Evolutionary conservation across 2,113 vertebrate genomes (phyloP), one percentile per base, ranked within the genome.

Genomic region (Rana temporaria): DNA sequence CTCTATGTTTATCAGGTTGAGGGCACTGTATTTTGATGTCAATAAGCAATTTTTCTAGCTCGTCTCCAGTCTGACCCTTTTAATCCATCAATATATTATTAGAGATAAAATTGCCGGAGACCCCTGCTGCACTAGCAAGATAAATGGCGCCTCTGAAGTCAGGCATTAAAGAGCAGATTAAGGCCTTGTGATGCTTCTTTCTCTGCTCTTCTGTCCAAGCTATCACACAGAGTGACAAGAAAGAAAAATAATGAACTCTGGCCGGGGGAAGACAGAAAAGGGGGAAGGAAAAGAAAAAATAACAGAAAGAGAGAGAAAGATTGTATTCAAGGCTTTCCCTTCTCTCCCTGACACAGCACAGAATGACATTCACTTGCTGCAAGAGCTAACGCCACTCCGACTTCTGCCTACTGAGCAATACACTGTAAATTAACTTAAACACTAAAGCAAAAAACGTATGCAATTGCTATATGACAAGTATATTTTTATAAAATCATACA

Each of bases 51-150:
- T 99, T 99, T 99, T 99, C 98, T 95, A 98, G 97, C 96, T 97
- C 95, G 95, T 99, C 97, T 98, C 96, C 96, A 96, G 96, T 96
- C 97, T 98, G 98, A 99, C 98, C 98, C 97, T 97, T 99, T 99
- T 99, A 99, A 99, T 99, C 98, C 98, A 99, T 99, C 97, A 98
- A 99, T 99, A 99, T 98, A 99, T 99, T 99, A 99, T 99, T 99
- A 99, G 97, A 99, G 98, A 99, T 99, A 99, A 99, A 99, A 97
- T 99, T 99, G 96, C 96, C 96, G 96, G 96, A 98, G 96, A 98
- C 94, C 97, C 97, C 97, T 99, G 97, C 98, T 99, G 98, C 98
- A 99, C 97, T 98, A 97, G 98, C 96, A 98, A 99, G 98, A 99
- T 99, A 99, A 99, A 99, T 99, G 97, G 96, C 97, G 97, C 98